These are phyloP conservation scores for Eidolon helvum DNA, from an alignment of 2,113 vertebrate genomes.

Conservation along the genomic window DNA sequence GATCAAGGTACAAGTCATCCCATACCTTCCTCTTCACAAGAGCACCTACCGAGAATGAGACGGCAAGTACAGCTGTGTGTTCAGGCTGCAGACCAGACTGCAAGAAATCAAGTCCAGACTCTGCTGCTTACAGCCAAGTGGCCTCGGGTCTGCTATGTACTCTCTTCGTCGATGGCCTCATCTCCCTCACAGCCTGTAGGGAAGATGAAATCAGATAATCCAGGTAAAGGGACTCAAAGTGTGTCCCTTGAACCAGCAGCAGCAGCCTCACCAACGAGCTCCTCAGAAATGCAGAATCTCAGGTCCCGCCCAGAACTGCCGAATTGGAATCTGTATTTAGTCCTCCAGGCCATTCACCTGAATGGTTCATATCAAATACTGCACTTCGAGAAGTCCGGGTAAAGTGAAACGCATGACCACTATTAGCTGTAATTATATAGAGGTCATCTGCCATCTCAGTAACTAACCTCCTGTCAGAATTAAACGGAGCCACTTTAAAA, in stretches of 20 bases:
- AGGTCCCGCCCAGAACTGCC: background rate
- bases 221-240: background rate
- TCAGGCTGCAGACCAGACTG: background rate
- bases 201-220: background rate
- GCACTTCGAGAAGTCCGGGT: background rate
- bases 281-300: background rate
- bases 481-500: background rate
- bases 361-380: background rate
- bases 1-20: background rate
- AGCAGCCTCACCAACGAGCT: background rate
- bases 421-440: background rate
- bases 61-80: background rate
- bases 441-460: background rate
- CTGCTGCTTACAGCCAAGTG: background rate
- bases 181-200: background rate
- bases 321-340: fast-evolving
- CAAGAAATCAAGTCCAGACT: background rate
- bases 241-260: background rate
- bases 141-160: background rate
- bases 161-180: background rate
- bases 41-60: background rate
- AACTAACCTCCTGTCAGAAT: background rate
- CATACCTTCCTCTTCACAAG: background rate
- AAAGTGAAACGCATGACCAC: background rate
- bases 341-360: background rate